A percentile compares a stretch with the other conserved stretches of the same genome.
These are phyloP conservation scores for Steinernema carpocapsae DNA, from an alignment of 2,888 invertebrate species.

Conservation along the genomic window DNA sequence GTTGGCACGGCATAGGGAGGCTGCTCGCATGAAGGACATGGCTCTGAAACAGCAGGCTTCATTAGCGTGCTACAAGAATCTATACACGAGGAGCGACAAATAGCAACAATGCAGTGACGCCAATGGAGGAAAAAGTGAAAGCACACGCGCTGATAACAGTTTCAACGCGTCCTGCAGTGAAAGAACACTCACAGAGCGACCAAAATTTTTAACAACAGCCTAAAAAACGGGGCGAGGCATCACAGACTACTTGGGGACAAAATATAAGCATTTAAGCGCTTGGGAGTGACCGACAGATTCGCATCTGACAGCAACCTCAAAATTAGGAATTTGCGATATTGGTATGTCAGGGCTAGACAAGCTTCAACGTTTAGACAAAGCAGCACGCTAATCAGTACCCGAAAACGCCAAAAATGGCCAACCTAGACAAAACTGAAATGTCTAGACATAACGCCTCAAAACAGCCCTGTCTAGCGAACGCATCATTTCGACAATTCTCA, in stretches of 20 bases:
- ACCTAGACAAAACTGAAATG: too few relatives aligned
- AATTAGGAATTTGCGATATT: too few relatives aligned
- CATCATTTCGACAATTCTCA: neutral
- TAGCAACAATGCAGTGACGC: slow-evolving; percentile 23
- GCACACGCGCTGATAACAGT: slow-evolving; percentile 22
- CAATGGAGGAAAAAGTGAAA: slow-evolving; percentile 5
- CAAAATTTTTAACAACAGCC: slow-evolving; percentile 10
- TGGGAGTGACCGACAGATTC: too few relatives aligned
- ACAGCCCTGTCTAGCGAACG: neutral
- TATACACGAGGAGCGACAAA: neutral
- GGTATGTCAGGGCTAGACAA: too few relatives aligned
- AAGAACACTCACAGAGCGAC: slow-evolving; percentile 24
- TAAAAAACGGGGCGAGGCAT: too few relatives aligned
- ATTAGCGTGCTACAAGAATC: neutral
- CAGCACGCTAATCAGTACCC: too few relatives aligned
- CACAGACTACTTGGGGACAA: too few relatives aligned
- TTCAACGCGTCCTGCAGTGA: neutral
- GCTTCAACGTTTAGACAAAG: too few relatives aligned
- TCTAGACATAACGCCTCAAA: too few relatives aligned
- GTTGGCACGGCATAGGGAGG: slow-evolving; percentile 21
- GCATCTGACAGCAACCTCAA: too few relatives aligned
- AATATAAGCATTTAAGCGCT: too few relatives aligned
- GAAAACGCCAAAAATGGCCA: neutral
- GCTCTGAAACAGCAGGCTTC: neutral
- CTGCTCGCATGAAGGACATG: slow-evolving; percentile 32